Evolutionary conservation across 2,888 invertebrate genomes (phyloP), one percentile per base, ranked within the genome.

Genomic region (Epiblema foenella): DNA sequence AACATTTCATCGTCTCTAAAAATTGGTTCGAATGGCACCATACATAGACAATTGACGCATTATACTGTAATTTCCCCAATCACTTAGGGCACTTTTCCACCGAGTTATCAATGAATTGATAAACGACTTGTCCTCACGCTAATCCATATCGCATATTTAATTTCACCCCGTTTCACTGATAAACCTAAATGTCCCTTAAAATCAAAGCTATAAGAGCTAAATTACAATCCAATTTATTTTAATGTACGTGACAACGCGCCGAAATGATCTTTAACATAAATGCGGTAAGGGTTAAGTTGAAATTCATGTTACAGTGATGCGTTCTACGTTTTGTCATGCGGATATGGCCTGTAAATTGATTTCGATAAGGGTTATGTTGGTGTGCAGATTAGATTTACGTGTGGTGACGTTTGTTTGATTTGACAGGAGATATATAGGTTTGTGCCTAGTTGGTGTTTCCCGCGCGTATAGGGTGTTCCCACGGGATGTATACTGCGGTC

Each of bases 261-360:
- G 18, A 51, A 17, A 11, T 51, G 51, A 51, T 2, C 17, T 51
- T 18, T 51, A 51, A 18, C 17, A 11, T 51, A 10, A 18, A 17
- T 18, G 51, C 9, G 8, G 11, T 17, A 51, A 20, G 5, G 10
- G 2, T 17, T 11, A 18, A 51, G 18, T 51, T 51, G 4, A 11
- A 17, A 51, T 51, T 7, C 46, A 7, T 8, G 46, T 46, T 46
- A 46, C 12, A 12, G 46, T 46, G n/a, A 46, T 8, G 46, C n/a
- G 46, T n/a, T 46, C 15, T 46, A n/a, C 8, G 7, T 46, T n/a
- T n/a, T 46, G n/a, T n/a, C 46, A 46, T 1, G 46, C 46, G 5
- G 46, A 46, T 46, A n/a, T 46, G n/a, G n/a, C 46, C n/a, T 46
- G n/a, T 46, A 46, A 46, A 46, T n/a, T 15, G n/a, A n/a, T 46